These are phyloP conservation scores for Fabriciana adippe DNA, from an alignment of 2,888 invertebrate species.

Conservation along the genomic window DNA sequence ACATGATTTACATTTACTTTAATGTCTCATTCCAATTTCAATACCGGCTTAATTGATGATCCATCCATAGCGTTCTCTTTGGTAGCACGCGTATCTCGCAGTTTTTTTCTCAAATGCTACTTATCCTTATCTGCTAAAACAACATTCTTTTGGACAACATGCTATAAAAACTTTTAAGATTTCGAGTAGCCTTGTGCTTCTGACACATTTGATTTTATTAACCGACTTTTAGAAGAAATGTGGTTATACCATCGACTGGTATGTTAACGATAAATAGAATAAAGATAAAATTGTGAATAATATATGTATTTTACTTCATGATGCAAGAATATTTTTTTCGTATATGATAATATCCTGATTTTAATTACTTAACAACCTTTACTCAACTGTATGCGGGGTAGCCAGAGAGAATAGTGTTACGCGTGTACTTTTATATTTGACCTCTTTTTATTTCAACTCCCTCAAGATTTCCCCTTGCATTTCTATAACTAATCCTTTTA, in stretches of 20 bases:
- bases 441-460: no score
- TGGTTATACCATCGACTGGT: background rate
- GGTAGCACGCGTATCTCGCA: background rate
- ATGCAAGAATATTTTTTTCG: no score
- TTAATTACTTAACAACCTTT: no score
- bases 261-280: no score
- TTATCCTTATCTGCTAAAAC: constrained; percentile 4
- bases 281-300: no score
- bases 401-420: no score
- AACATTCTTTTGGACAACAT: constrained; percentile 3
- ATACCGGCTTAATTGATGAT: constrained; percentile 9
- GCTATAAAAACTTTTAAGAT: background rate
- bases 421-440: no score
- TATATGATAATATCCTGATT: no score
- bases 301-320: no score
- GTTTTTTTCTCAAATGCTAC: constrained; percentile 6
- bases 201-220: background rate
- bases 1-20: constrained; percentile 39
- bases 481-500: no score
- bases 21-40: constrained; percentile 23
- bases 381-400: no score
- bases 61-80: background rate
- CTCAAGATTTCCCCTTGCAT: no score
- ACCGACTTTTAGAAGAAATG: background rate
- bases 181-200: background rate